Evolutionary conservation across 2,113 vertebrate genomes (phyloP).

Genomic region (Ariopsis seemanni): DNA sequence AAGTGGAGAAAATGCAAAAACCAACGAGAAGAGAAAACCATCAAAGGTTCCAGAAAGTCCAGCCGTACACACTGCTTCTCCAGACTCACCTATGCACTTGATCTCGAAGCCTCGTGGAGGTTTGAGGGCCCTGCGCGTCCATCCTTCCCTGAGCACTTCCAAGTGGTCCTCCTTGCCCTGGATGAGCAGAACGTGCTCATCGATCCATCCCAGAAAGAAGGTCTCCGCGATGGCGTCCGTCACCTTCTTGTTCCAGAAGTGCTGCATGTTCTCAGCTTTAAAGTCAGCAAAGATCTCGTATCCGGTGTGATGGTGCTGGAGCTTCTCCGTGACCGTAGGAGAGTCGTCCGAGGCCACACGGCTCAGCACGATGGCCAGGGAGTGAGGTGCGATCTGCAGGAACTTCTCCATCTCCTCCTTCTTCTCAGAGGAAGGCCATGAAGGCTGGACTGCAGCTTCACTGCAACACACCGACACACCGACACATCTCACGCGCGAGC

Average conservation of each 20-base stretch:
- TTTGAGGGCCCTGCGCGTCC: conserved; percentile 83
- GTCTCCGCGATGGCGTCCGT: conserved; percentile 86
- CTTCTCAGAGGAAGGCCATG: conserved; percentile 51
- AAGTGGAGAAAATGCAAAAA: not conserved
- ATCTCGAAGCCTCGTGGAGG: conserved; percentile 87
- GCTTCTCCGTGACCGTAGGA: conserved; percentile 54
- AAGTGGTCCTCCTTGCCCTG: conserved; percentile 88
- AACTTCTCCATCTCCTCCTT: conserved; percentile 74
- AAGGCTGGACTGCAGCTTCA: conserved; percentile 38
- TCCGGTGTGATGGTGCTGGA: conserved; percentile 77
- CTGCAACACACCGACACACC: conserved; percentile 26
- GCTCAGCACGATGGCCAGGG: conserved; percentile 86
- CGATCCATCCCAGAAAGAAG: conserved; percentile 94
- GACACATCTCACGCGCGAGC: not conserved
- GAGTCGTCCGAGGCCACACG: conserved; percentile 53
- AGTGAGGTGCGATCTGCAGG: conserved; percentile 86
- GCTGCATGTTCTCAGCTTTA: conserved; percentile 92
- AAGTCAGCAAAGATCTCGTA: conserved; percentile 93
- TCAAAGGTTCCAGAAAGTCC: not conserved
- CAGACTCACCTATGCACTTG: conserved; percentile 82
- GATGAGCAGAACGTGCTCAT: conserved; percentile 89
- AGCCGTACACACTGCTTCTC: too few relatives aligned
- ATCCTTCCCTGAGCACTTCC: conserved; percentile 88
- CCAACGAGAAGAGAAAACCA: not conserved
- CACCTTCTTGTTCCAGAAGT: conserved; percentile 90